These are phyloP conservation scores for Ectropis grisescens DNA, from an alignment of 1,140 invertebrate genomes.

Conservation along the genomic window DNA sequence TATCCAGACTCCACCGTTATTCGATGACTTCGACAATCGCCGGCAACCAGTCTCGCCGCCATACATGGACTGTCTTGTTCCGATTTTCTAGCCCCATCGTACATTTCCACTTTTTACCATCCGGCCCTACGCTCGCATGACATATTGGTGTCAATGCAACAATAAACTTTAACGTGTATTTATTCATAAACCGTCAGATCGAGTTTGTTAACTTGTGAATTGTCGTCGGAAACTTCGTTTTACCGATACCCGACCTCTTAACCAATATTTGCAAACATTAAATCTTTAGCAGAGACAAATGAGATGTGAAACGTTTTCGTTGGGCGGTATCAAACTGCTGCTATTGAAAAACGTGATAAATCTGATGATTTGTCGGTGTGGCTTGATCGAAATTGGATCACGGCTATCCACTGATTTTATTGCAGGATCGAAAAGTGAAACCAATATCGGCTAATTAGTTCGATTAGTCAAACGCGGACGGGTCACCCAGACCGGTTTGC, in stretches of 20 bases:
- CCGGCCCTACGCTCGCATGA: slow-evolving; percentile 26
- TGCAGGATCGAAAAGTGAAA: slow-evolving; percentile 41
- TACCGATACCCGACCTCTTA: slow-evolving; percentile 55
- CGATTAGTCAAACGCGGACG: slow-evolving; percentile 35
- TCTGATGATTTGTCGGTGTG: slow-evolving; percentile 9
- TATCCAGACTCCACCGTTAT: slow-evolving; percentile 50
- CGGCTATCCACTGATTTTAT: slow-evolving; percentile 34
- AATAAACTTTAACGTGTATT: slow-evolving; percentile 48
- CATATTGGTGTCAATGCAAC: slow-evolving; percentile 52
- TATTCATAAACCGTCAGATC: slow-evolving; percentile 32
- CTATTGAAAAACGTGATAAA: slow-evolving; percentile 13
- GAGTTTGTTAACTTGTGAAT: slow-evolving; percentile 25
- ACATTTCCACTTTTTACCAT: slow-evolving; percentile 42
- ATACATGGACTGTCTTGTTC: slow-evolving; percentile 34
- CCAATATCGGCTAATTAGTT: slow-evolving; percentile 42
- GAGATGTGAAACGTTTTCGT: slow-evolving; percentile 16
- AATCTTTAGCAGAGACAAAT: slow-evolving; percentile 33
- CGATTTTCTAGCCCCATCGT: slow-evolving; percentile 52
- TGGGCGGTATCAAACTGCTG: slow-evolving; percentile 20
- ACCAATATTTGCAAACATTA: slow-evolving; percentile 52
- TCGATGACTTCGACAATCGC: slow-evolving; percentile 45
- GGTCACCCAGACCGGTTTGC: slow-evolving; percentile 34
- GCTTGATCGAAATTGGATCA: slow-evolving; percentile 16
- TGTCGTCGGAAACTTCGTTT: slow-evolving; percentile 29
- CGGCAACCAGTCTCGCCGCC: slow-evolving; percentile 36